Evolutionary conservation across 2,797 vertebrate species (phyloP), one percentile per base, ranked within the genome.

Genomic region (Sarcophilus harrisii): DNA sequence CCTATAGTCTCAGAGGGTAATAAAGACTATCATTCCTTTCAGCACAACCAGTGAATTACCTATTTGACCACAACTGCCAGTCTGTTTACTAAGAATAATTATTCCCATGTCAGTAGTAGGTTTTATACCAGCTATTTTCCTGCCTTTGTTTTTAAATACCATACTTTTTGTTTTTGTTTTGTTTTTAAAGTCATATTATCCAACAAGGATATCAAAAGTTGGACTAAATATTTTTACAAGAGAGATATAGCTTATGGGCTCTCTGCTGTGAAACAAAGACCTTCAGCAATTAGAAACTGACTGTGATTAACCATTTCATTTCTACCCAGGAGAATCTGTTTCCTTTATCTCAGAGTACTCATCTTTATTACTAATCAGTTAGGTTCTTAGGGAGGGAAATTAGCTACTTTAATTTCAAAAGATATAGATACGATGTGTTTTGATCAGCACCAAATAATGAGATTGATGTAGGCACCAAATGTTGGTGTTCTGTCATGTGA

Each of bases 61-160:
- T 95, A 93, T 97, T 93, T 49, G 60, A 93, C 94, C 32, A 96
- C 38, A 91, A 27, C 45, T 91, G 54, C 81, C 94, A 91, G 18
- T 92, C 92, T 91, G 89, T 96, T 96, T 54, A 97, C 96, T 92
- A 73, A 92, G 93, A 98, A 92, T 91, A 92, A 32, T 10, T 32
- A 38, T 0, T 6, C 94, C 54, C 93, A 95, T 29, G 94, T 55
- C 52, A 97, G 95, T 30, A 96, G 97, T 98, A 66, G 98, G 98
- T 96, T 0, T 54, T 59, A 91, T 91, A 13, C 10, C 54, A 32
- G 52, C 10, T 58, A 49, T 49, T 94, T 90, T 90, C 54, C 30
- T 9, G 0, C 24, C 29, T 92, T 73, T 45, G 18, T 81, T n/a
- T 81, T 81, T 81, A 81, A 45, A 81, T 45, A 81, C n/a, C 32